A percentile compares a stretch with the other conserved stretches of the same genome.
Evolutionary conservation across 2,113 vertebrate species (phyloP).

Genomic region (Heloderma charlesbogerti): DNA sequence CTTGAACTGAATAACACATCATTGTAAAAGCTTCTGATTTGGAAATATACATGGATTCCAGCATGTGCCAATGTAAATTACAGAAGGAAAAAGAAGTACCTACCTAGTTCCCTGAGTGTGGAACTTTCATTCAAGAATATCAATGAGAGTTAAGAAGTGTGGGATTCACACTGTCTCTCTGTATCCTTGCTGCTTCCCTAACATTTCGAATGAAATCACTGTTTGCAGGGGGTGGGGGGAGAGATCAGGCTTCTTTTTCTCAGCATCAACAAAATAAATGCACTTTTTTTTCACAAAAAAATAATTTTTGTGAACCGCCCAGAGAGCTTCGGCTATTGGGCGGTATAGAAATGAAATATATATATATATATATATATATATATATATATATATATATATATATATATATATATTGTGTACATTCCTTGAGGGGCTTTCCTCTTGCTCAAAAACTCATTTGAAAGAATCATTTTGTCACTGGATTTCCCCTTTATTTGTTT

Average conservation of each 20-base stretch:
- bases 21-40: slow-evolving; percentile 41
- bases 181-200: background rate
- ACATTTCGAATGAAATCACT: background rate
- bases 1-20: slow-evolving; percentile 27
- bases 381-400: no score
- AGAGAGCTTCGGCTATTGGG: no score
- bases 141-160: background rate
- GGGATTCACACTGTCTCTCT: background rate
- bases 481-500: background rate
- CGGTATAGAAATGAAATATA: no score
- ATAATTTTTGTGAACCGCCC: no score
- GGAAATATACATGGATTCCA: slow-evolving; percentile 35
- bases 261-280: background rate
- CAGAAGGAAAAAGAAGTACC: background rate
- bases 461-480: background rate
- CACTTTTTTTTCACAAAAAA: no score
- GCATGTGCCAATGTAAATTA: slow-evolving; percentile 19
- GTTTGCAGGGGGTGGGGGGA: background rate
- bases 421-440: background rate
- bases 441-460: background rate
- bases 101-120: background rate
- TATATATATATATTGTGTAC: no score
- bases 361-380: no score
- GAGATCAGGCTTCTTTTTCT: background rate
- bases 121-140: background rate